Percentiles rank a stretch among this genome's conserved stretches.
Evolutionary conservation across 2,797 vertebrate genomes (phyloP).

Genomic region (Paratrypauchen microcephalus): DNA sequence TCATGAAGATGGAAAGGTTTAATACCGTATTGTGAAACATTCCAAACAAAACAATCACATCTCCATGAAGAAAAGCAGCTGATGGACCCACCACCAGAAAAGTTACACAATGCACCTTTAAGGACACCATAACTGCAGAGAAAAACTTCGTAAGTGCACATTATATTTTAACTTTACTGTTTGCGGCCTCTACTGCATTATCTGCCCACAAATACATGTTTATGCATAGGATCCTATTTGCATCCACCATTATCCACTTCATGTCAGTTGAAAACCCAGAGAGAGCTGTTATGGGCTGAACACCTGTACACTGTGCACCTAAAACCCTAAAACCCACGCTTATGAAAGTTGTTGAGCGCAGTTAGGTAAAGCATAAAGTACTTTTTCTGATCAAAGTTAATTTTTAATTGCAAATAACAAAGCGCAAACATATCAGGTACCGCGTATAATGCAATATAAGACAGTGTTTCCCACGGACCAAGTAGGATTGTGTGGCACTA

Average conservation of each 20-base stretch:
- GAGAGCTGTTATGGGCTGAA: neutral
- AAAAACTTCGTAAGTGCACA: neutral
- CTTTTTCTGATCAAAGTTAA: neutral
- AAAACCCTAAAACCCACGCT: neutral
- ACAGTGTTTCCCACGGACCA: too few species aligned
- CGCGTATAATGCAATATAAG: too few species aligned
- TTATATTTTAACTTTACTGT: neutral
- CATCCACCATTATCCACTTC: conserved; percentile 1
- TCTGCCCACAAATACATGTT: conserved; percentile 1
- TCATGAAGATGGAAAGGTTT: too few species aligned
- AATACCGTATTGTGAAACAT: too few species aligned
- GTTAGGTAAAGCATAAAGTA: neutral
- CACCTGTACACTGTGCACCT: neutral
- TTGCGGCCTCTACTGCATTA: neutral
- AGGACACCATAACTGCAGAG: neutral
- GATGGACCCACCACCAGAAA: too few species aligned
- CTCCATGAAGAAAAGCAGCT: too few species aligned
- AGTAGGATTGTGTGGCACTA: too few species aligned
- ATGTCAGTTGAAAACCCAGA: neutral
- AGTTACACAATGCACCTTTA: neutral
- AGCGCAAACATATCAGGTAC: too few species aligned
- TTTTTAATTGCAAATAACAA: too few species aligned
- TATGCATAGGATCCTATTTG: conserved; percentile 7
- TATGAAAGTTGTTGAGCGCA: neutral
- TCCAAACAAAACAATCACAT: too few species aligned